These are phyloP conservation scores for Caretta caretta DNA, from an alignment of 2,113 vertebrate genomes.

Conservation along the genomic window DNA sequence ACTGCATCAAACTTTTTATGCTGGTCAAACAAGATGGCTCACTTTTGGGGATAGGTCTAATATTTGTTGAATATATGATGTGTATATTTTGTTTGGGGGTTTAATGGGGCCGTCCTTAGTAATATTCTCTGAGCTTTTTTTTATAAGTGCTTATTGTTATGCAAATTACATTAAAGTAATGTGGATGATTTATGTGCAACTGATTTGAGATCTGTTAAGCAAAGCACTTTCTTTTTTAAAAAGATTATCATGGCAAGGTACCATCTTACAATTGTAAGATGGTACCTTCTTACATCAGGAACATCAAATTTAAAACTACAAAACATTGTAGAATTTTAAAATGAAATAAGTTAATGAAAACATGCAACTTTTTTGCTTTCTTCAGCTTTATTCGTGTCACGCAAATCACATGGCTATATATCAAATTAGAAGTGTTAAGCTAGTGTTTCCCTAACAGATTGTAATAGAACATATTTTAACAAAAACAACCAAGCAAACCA, in stretches of 20 bases:
- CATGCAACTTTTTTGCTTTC: not conserved
- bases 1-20: not conserved
- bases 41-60: not conserved
- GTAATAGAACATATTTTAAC: conserved; percentile 22
- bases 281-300: too few species aligned
- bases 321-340: not conserved
- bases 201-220: not conserved
- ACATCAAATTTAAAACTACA: not conserved
- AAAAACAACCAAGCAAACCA: conserved; percentile 40
- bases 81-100: not conserved
- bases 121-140: not conserved
- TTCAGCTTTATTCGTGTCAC: conserved; percentile 5
- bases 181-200: not conserved
- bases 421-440: not conserved
- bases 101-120: not conserved
- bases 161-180: not conserved
- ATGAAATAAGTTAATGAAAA: not conserved
- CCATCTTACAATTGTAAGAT: not conserved
- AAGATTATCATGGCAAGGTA: not conserved
- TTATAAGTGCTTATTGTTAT: not conserved
- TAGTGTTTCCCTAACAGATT: not conserved
- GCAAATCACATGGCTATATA: not conserved
- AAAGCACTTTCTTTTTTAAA: not conserved
- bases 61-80: not conserved
- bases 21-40: not conserved